These are phyloP conservation scores for Mesocricetus auratus DNA, from an alignment of 2,113 vertebrate species.

Conservation along the genomic window DNA sequence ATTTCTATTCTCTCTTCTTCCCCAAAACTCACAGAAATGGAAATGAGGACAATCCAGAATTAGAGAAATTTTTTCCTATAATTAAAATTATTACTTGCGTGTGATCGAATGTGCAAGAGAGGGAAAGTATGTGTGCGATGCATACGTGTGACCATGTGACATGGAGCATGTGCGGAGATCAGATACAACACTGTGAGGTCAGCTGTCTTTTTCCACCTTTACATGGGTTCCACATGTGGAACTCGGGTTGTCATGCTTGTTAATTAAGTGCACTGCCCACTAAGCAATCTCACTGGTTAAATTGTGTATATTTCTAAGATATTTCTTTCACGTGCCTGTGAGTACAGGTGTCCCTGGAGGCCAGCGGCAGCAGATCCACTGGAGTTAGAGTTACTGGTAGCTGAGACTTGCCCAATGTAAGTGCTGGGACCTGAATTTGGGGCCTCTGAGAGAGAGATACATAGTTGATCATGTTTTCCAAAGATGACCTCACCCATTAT, in stretches of 20 bases:
- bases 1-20: slow-evolving; percentile 10
- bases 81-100: not conserved
- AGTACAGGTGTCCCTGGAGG: not conserved
- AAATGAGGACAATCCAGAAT: not conserved
- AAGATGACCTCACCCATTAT: not conserved
- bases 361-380: not conserved
- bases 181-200: not conserved
- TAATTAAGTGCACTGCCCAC: not conserved
- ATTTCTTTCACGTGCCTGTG: not conserved
- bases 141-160: not conserved
- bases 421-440: not conserved
- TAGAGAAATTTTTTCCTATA: not conserved
- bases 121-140: not conserved
- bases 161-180: not conserved
- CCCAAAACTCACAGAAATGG: not conserved
- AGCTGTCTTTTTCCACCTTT: not conserved
- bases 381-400: not conserved
- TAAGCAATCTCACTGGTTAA: not conserved
- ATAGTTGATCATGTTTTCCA: slow-evolving; percentile 9
- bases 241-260: not conserved
- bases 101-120: not conserved
- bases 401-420: not conserved
- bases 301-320: not conserved
- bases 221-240: not conserved
- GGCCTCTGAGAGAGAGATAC: not conserved